Percentiles rank a stretch among this genome's conserved stretches.
These are phyloP conservation scores for Syngnathus floridae DNA, from an alignment of 2,113 vertebrate genomes.

Conservation along the genomic window DNA sequence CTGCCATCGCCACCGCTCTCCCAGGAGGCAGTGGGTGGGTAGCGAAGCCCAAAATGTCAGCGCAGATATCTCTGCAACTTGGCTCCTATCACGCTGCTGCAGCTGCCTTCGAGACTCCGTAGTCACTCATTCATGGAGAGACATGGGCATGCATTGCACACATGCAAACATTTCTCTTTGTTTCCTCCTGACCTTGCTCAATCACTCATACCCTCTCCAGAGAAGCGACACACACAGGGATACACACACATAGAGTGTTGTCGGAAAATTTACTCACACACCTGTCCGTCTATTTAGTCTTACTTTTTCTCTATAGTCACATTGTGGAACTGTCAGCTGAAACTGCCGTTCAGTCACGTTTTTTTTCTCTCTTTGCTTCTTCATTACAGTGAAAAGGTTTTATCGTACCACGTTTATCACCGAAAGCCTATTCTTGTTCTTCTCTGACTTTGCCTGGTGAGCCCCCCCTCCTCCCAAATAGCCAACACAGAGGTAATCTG, in stretches of 20 bases:
- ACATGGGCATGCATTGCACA: slow-evolving; percentile 31
- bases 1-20: slow-evolving; percentile 60
- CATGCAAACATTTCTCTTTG: slow-evolving; percentile 19
- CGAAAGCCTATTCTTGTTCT: neutral
- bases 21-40: slow-evolving; percentile 67
- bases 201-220: slow-evolving; percentile 29
- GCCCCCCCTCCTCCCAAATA: neutral
- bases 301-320: slow-evolving; percentile 28
- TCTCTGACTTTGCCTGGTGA: neutral
- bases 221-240: slow-evolving; percentile 19
- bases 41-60: slow-evolving; percentile 79
- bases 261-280: neutral
- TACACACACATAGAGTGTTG: slow-evolving; percentile 2
- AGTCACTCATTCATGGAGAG: slow-evolving; percentile 57
- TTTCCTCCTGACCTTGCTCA: slow-evolving; percentile 26
- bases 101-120: slow-evolving; percentile 56
- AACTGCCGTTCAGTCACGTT: slow-evolving; percentile 29
- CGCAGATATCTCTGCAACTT: slow-evolving; percentile 63
- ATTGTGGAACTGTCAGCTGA: slow-evolving; percentile 41
- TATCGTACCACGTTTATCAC: slow-evolving; percentile 11
- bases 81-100: slow-evolving; percentile 64
- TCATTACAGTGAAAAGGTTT: slow-evolving; percentile 13
- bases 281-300: slow-evolving; percentile 21
- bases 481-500: neutral
- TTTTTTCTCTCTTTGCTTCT: slow-evolving; percentile 6